A percentile compares a stretch with the other conserved stretches of the same genome.
These are phyloP conservation scores for Drosophila trapezifrons DNA, from an alignment of 1,140 invertebrate genomes.

Conservation along the genomic window DNA sequence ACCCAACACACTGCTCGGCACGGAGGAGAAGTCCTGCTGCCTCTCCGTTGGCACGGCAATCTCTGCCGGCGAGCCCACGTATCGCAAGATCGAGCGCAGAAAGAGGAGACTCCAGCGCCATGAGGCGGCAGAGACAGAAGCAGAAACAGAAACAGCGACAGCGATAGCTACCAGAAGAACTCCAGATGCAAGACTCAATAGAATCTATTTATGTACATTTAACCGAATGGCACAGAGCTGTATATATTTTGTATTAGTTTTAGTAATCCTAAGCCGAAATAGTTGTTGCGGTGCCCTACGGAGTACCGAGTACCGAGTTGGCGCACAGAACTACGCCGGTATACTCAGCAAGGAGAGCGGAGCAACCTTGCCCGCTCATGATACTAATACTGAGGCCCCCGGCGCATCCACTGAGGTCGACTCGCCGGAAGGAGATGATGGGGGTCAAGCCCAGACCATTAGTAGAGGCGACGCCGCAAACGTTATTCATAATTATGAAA, in stretches of 20 bases:
- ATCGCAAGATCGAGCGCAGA: slow-evolving; percentile 21
- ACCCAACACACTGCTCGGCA: slow-evolving; percentile 13
- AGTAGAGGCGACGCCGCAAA: slow-evolving; percentile 2
- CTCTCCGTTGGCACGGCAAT: not conserved
- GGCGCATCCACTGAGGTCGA: slow-evolving; percentile 2
- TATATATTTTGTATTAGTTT: slow-evolving; percentile 82
- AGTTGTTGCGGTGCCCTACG: slow-evolving; percentile 64
- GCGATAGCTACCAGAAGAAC: slow-evolving; percentile 26
- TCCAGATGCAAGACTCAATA: slow-evolving; percentile 67
- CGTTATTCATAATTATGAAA: slow-evolving; percentile 25
- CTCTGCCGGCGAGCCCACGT: slow-evolving; percentile 17
- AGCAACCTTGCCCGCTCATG: slow-evolving; percentile 6
- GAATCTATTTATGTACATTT: slow-evolving; percentile 72
- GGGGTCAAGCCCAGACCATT: slow-evolving; percentile 33
- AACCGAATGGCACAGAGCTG: slow-evolving; percentile 75
- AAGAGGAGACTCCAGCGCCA: slow-evolving; percentile 21
- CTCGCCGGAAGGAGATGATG: not conserved
- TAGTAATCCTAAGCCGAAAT: slow-evolving; percentile 66
- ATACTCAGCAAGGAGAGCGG: slow-evolving; percentile 44
- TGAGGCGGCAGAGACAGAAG: not conserved
- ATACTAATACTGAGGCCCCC: slow-evolving; percentile 8
- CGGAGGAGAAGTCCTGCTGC: not conserved
- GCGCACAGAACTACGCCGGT: slow-evolving; percentile 42
- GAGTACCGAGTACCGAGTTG: slow-evolving; percentile 36
- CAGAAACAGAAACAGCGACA: slow-evolving; percentile 14